Percentiles rank a stretch among this genome's conserved stretches.
phyloP scores from a whole-genome alignment of 2,888 invertebrate species.

The Sarcophaga carnaria region DNA sequence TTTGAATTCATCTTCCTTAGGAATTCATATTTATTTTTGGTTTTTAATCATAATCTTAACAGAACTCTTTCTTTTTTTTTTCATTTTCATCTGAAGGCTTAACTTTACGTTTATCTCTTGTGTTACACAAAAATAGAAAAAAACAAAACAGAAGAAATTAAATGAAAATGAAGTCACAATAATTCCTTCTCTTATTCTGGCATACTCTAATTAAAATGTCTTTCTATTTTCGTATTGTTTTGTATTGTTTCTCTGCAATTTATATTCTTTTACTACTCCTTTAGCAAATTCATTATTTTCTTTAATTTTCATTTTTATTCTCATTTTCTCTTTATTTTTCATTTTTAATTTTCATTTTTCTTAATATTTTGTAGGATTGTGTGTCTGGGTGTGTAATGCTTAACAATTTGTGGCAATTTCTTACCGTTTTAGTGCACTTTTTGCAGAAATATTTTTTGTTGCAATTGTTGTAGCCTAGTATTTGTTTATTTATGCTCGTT shows the following conservation, averaged over 20 bases:
- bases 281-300: slow-evolving; percentile 44
- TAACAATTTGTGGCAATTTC: slow-evolving; percentile 57
- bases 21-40: no score
- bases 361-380: neutral
- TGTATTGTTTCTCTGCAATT: slow-evolving; percentile 47
- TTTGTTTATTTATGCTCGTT: slow-evolving; percentile 66
- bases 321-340: no score
- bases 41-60: no score
- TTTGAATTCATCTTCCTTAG: no score
- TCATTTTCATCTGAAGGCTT: no score
- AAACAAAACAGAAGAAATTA: no score
- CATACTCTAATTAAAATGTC: slow-evolving; percentile 58
- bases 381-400: neutral
- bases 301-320: neutral
- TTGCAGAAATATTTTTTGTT: slow-evolving; percentile 23
- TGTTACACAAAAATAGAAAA: no score
- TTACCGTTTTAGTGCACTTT: slow-evolving; percentile 2
- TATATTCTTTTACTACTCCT: slow-evolving; percentile 28
- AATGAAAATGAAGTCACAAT: no score
- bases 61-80: no score
- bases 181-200: no score
- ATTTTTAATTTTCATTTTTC: neutral
- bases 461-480: slow-evolving; percentile 11
- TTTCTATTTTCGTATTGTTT: neutral
- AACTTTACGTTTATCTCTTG: no score